Evolutionary conservation across 2,888 invertebrate species (phyloP).

Genomic region (Euproctis similis): DNA sequence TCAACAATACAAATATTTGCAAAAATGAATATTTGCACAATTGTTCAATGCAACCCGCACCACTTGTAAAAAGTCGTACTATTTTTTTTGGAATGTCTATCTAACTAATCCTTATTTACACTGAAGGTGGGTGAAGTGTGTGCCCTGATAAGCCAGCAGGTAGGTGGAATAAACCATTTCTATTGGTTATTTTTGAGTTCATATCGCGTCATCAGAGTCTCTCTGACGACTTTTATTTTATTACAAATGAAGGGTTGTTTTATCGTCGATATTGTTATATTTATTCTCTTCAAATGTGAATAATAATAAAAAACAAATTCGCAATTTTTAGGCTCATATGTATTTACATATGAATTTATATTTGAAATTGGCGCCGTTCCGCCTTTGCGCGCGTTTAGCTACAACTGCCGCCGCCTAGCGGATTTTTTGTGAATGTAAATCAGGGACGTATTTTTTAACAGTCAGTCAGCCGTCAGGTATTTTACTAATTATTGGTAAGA

Average conservation of each 20-base stretch:
- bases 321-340: conserved; percentile 11
- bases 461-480: no score
- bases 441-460: no score
- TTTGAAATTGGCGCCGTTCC: conserved; percentile 18
- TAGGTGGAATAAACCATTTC: conserved; percentile 44
- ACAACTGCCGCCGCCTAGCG: conserved; percentile 20
- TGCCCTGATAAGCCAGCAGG: conserved; percentile 54
- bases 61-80: conserved; percentile 35
- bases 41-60: conserved; percentile 42
- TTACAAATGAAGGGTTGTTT: conserved; percentile 22
- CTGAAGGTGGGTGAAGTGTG: conserved; percentile 62
- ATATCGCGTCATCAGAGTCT: conserved; percentile 27
- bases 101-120: conserved; percentile 65
- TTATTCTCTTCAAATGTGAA: conserved; percentile 21
- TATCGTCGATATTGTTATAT: conserved; percentile 25
- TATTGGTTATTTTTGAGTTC: conserved; percentile 45
- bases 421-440: no score
- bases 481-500: no score
- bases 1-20: conserved; percentile 30
- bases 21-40: conserved; percentile 59
- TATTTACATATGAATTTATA: conserved; percentile 4
- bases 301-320: conserved; percentile 28
- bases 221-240: conserved; percentile 17
- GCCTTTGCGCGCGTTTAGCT: conserved; percentile 7
- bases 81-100: conserved; percentile 61